Evolutionary conservation across 2,113 vertebrate genomes (phyloP), one percentile per base, ranked within the genome.

Genomic region (Progne subis): DNA sequence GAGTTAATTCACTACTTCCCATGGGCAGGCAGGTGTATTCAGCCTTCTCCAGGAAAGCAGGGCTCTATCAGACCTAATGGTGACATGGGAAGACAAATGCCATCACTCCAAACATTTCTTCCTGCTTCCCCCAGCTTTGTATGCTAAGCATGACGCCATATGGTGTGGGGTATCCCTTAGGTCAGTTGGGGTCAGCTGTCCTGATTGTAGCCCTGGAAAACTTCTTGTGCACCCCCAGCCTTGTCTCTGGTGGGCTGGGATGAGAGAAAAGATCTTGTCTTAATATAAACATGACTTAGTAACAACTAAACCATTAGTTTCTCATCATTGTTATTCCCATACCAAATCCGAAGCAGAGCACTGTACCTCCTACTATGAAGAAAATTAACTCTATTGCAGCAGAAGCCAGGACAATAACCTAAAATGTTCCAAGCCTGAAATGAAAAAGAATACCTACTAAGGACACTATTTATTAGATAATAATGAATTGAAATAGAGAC

Each of bases 51-150:
- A 82, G 32, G 55, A 76, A 43, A 81, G 23, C 41, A 63, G 43
- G 43, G 47, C 18, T 68, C 8, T 18, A 21, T 34, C 49, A 29
- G 13, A 32, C 2, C 0, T 29, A 15, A 25, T 2, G 1, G 15
- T 15, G 37, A 49, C 31, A 9, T 23, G 41, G 32, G 63, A 76
- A 76, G 37, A 31, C 32, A 50, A 37, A 50, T 0, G 0, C 6
- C 49, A 56, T 29, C 34, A 44, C 13, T 43, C 28, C 43, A 50
- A 86, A 68, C 2, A 1, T 14, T 61, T 90, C 50, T 19, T 65
- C 24, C 57, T 29, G 44, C 50, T 69, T 75, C 23, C 24, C 11
- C 8, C 32, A 56, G 26, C 21, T 46, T 57, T 65, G 8, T 11
- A 29, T 32, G 32, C 15, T 55, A 41, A 17, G 8, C 15, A 14